A percentile compares a stretch with the other conserved stretches of the same genome.
Conservation (phyloP, 2,888 invertebrate genomes). For the Beris morrisii region DNA sequence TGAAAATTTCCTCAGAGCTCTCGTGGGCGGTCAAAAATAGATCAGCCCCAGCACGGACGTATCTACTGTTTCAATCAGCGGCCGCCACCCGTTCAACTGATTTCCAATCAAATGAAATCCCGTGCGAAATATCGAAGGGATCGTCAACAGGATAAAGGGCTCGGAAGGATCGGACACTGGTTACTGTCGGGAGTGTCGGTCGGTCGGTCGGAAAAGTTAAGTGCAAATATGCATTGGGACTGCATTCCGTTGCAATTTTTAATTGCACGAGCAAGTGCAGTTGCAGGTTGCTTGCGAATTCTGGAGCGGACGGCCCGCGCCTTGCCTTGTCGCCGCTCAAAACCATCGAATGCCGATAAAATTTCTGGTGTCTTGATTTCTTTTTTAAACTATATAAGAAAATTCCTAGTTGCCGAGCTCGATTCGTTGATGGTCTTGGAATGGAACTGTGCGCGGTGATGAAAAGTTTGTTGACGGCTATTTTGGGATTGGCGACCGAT, state of each 20-base stretch:
- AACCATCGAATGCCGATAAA: conserved; percentile 1
- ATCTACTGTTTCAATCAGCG: too few species aligned
- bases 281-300: not conserved
- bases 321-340: not conserved
- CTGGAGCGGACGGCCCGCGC: conserved; percentile 1
- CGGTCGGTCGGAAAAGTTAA: too few species aligned
- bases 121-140: too few species aligned
- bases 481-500: conserved; percentile 30
- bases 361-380: conserved; percentile 22
- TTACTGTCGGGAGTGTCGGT: too few species aligned
- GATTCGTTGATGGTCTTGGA: conserved; percentile 10
- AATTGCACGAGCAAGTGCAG: not conserved
- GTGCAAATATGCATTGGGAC: too few species aligned
- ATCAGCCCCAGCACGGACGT: conserved; percentile 21
- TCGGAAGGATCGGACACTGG: too few species aligned
- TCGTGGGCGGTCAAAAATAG: conserved; percentile 37
- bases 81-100: too few species aligned
- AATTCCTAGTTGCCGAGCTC: conserved; percentile 21
- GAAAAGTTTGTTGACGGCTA: conserved; percentile 30
- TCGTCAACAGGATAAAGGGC: too few species aligned
- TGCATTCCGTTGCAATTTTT: too few species aligned
- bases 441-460: conserved; percentile 24
- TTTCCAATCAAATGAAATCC: too few species aligned
- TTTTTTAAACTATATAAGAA: conserved; percentile 22
- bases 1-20: conserved; percentile 27